Base-by-base conservation (phyloP, 1,140 invertebrate genomes). In the Trichogramma pretiosum region DNA sequence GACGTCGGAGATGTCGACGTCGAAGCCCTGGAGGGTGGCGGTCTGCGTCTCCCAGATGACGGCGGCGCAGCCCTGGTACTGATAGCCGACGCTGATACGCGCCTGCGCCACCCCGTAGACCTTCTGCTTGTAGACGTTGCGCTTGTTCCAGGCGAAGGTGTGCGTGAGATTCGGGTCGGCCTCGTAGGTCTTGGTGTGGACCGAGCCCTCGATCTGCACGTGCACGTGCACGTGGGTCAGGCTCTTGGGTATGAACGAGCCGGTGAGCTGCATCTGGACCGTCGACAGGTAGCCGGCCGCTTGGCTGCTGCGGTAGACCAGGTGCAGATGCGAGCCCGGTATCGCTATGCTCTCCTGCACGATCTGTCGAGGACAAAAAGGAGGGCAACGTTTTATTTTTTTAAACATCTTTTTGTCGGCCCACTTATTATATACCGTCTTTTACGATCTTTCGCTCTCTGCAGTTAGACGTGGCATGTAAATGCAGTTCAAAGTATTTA, bases 51-150 rank as follows among this genome's bases (percentile, higher is more conserved):
- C 90, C 94, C 94, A 98, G 33, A 96, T 85, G 1, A 93, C 81
- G 30, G 83, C 78, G 3, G 75, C 68, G 70, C 95, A 98, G 10
- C 80, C 84, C 11, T 80, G 80, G 63, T 98, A 95, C 69, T 98
- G 86, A 64, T 98, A 99, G 21, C 95, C 95, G 40, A 98, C 88
- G 2, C 84, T 88, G 16, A 89, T 84, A 57, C 84, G 82, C 0
- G 89, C 89, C 64, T 85, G 84, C 1, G 87, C 87, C 45, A 90
- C 80, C 0, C 89, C 90, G 60, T 93, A 93, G 0, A 93, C 85
- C 73, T 96, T 95, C 71, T 98, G 93, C 61, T 93, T 89, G 68
- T 97, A 98, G 18, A 95, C 92, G 68, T 98, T 98, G 43, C 89
- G 74, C 64, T 96, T 93, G 66, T 95, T 93, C 95, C 95, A 98